Evolutionary conservation across 2,797 vertebrate genomes (phyloP), one percentile per base, ranked within the genome.

Genomic region (Dermochelys coriacea): DNA sequence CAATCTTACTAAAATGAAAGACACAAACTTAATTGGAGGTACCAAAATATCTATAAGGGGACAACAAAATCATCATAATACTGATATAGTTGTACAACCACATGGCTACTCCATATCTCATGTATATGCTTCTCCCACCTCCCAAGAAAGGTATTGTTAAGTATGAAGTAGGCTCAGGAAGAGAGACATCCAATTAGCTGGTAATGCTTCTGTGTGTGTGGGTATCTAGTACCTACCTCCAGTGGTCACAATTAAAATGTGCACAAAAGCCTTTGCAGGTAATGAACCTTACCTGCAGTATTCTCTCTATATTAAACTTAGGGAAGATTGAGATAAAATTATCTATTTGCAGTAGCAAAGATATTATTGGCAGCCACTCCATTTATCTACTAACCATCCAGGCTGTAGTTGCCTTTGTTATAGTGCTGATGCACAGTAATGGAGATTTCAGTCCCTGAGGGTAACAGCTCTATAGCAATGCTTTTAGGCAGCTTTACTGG

Each of bases 1-100:
- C 80, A 84, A 83, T 51, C 77, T 84, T 95, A 88, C 93, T 85
- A 88, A 93, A 96, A 96, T 83, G 91, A 94, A 95, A 91, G 75
- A 68, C 41, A 89, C 57, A 54, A 29, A 84, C 64, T 80, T 95
- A 59, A 78, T 61, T 59, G 90, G 93, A 90, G 84, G 77, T 88
- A 82, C 4, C 85, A 85, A 82, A 90, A 85, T 90, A 86, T 86
- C 93, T 34, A 84, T 80, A 95, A 92, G 1, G n/a, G 64, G 34
- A 71, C 23, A 71, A 71, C n/a, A 71, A 84, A 94, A 81, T 34
- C 15, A 19, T 80, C 90, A 90, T 85, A 85, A n/a, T 41, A 84
- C n/a, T 21, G 71, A 49, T 10, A 74, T 50, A 90, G 25, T 80
- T 88, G 29, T 90, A 74, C 29, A n/a, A 85, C 71, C 79, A 61